Percentiles rank a stretch among this genome's conserved stretches.
Conservation (phyloP, 1,140 invertebrate genomes). For the Formica exsecta region DNA sequence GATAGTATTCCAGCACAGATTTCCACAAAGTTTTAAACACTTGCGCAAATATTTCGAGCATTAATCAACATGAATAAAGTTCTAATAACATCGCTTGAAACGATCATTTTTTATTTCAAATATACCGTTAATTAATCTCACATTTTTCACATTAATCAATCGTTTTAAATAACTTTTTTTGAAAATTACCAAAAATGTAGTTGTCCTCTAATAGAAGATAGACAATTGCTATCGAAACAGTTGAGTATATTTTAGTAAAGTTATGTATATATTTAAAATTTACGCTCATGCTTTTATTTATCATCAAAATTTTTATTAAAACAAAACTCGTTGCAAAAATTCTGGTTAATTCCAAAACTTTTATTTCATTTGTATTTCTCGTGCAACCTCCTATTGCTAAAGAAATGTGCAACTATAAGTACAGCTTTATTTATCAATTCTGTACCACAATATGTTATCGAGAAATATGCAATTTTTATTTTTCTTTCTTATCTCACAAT, state of each 20-base stretch:
- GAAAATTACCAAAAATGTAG: neutral
- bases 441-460: neutral
- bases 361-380: too few relatives aligned
- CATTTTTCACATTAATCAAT: neutral
- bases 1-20: neutral
- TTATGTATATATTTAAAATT: neutral
- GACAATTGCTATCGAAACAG: too few relatives aligned
- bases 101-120: constrained; percentile 5
- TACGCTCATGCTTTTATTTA: too few relatives aligned
- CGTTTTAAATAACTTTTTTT: neutral
- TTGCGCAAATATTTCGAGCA: constrained; percentile 38
- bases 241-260: neutral
- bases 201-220: neutral
- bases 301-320: too few relatives aligned
- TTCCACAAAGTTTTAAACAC: neutral
- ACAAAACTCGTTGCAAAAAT: too few relatives aligned
- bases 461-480: neutral
- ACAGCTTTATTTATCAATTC: neutral
- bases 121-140: neutral
- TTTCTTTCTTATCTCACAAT: neutral
- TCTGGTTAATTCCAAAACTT: too few relatives aligned
- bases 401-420: too few relatives aligned
- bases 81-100: neutral
- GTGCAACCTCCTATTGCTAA: too few relatives aligned
- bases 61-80: constrained; percentile 21